Evolutionary conservation across 2,113 vertebrate genomes (phyloP), one percentile per base, ranked within the genome.

Genomic region (Pampusana beccarii): DNA sequence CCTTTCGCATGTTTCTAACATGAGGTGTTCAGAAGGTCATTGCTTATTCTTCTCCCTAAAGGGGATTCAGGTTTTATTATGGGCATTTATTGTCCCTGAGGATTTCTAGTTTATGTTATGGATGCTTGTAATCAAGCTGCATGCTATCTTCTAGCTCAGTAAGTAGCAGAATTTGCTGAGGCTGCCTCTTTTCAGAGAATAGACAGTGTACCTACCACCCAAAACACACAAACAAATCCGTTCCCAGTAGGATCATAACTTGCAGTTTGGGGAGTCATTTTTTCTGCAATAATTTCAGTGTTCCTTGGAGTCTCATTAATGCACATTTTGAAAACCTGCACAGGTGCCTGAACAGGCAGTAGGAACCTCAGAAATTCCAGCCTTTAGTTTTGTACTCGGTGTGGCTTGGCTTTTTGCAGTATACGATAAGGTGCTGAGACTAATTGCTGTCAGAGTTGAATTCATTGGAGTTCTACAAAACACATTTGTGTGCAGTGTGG

Each of bases 401-500:
- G 72, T 78, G 85, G 36, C 79, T 86, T 56, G 70, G 38, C 64
- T 94, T 92, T 83, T 78, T 78, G 77, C 51, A 3, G 53, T 26
- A 15, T 21, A 23, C 17, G 67, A 85, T 90, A 62, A 91, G 74
- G 84, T 77, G 70, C 75, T 94, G 93, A 80, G 88, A 95, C 93
- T 96, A 92, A 94, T 95, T 96, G 90, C 88, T 93, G 75, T 73
- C 88, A 74, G 95, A 83, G 60, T 15, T 88, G 82, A 80, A 71
- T 88, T 86, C 85, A 50, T 1, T 8, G 10, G 10, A 74, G 60
- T 64, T 92, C 85, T 93, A 71, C 67, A 94, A 8, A 80, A 54
- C 88, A 34, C 11, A 54, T 88, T 56, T 58, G n/a, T 56, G 67
- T 56, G 64, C 28, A 8, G n/a, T 18, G 56, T 24, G 85, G 61